Evolutionary conservation across 2,888 invertebrate genomes (phyloP).

Genomic region (Congeria kusceri): DNA sequence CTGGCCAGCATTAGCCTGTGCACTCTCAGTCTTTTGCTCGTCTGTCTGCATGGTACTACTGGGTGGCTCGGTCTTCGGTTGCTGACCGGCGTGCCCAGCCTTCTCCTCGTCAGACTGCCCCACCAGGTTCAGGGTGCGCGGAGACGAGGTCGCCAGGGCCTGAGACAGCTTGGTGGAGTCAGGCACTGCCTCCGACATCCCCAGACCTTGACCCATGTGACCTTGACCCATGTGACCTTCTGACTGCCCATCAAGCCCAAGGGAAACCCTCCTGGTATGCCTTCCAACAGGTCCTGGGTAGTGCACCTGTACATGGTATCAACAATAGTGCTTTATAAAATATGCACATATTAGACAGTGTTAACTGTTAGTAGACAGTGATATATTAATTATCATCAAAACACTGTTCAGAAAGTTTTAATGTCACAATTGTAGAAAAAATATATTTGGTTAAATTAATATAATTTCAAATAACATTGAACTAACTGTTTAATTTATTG

Average conservation of each 20-base stretch:
- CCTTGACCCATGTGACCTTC: constrained; percentile 24
- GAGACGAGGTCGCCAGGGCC: constrained; percentile 72
- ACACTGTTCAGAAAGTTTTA: too few relatives aligned
- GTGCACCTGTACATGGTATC: too few relatives aligned
- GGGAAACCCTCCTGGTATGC: constrained; percentile 45
- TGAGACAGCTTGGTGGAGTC: constrained; percentile 79
- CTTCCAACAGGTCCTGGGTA: constrained; percentile 4
- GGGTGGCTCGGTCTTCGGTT: constrained; percentile 55
- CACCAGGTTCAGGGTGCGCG: constrained; percentile 55
- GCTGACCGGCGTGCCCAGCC: constrained; percentile 90
- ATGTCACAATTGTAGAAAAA: too few relatives aligned
- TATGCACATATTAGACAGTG: too few relatives aligned
- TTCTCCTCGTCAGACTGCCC: constrained; percentile 80
- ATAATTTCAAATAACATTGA: too few relatives aligned
- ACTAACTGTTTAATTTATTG: too few relatives aligned
- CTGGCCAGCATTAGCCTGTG: constrained; percentile 27
- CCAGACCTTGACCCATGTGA: constrained; percentile 32
- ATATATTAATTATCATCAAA: too few relatives aligned
- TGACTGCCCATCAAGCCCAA: constrained; percentile 41
- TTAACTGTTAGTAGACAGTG: too few relatives aligned
- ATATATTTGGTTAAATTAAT: too few relatives aligned
- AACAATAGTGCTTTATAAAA: too few relatives aligned
- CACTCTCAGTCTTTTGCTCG: constrained; percentile 87
- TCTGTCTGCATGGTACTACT: constrained; percentile 89
- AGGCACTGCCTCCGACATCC: constrained; percentile 70